Conservation (phyloP, 92 coral and sea anemone genomes). For the Epizoanthus fatuus region DNA sequence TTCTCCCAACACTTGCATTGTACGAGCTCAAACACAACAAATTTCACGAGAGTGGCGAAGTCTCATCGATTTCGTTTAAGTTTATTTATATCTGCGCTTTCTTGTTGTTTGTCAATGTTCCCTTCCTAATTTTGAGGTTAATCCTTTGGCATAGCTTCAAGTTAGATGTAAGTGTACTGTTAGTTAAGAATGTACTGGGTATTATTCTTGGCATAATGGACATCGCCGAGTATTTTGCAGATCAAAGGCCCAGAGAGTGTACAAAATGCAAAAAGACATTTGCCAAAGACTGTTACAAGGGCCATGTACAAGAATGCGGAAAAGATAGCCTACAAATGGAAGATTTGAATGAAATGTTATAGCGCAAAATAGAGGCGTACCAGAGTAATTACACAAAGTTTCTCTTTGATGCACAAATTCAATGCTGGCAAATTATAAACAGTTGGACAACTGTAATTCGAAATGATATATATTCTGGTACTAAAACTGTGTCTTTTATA, state of each 20-base stretch:
- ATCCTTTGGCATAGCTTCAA: slow-evolving; percentile 75
- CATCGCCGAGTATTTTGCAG: slow-evolving; percentile 80
- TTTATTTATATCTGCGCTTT: slow-evolving; percentile 74
- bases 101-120: slow-evolving; percentile 80
- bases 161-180: slow-evolving; percentile 73
- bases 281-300: slow-evolving; percentile 64
- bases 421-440: no score
- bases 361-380: no score
- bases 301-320: slow-evolving; percentile 12
- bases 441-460: no score
- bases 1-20: slow-evolving; percentile 85
- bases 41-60: slow-evolving; percentile 84
- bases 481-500: no score
- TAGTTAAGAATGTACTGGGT: slow-evolving; percentile 80
- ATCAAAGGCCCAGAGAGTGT: slow-evolving; percentile 80
- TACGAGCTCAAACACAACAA: slow-evolving; percentile 85
- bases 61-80: slow-evolving; percentile 80
- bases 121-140: slow-evolving; percentile 76
- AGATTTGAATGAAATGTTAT: no score
- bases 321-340: no score
- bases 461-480: no score
- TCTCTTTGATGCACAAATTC: no score
- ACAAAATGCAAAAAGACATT: slow-evolving; percentile 58
- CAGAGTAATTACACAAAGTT: no score
- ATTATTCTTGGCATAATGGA: slow-evolving; percentile 76